phyloP scores from a whole-genome alignment of 1,140 invertebrate species.

The Papilio dardanus region DNA sequence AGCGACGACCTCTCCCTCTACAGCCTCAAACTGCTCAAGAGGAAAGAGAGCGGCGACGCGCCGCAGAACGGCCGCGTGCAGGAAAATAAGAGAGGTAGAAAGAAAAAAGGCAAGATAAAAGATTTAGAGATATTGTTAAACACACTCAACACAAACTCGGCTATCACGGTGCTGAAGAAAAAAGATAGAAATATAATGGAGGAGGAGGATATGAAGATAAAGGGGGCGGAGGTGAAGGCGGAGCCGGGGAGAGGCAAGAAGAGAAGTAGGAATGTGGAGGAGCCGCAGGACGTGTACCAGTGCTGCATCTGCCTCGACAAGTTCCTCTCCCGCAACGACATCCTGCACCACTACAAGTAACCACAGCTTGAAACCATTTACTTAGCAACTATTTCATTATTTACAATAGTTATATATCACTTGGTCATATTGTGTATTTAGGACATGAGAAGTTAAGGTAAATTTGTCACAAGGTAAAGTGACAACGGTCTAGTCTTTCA shows the following conservation, averaged over 20 bases:
- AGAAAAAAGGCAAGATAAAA: slow-evolving; percentile 52
- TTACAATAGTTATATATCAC: neutral
- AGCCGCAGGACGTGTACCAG: slow-evolving; percentile 45
- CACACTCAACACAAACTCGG: slow-evolving; percentile 40
- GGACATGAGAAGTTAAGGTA: no score
- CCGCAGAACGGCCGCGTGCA: slow-evolving; percentile 50
- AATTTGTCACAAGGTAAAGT: no score
- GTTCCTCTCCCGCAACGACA: slow-evolving; percentile 52
- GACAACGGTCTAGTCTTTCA: no score
- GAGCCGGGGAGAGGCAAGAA: slow-evolving; percentile 38
- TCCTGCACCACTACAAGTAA: slow-evolving; percentile 77
- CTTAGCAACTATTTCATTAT: slow-evolving; percentile 1
- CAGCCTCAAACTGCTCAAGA: slow-evolving; percentile 64
- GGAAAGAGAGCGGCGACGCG: slow-evolving; percentile 45
- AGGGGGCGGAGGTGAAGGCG: slow-evolving; percentile 46
- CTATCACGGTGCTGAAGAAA: slow-evolving; percentile 32
- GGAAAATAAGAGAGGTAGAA: slow-evolving; percentile 51
- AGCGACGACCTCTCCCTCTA: slow-evolving; percentile 68
- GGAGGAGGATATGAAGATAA: slow-evolving; percentile 40
- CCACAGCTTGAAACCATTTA: slow-evolving; percentile 29
- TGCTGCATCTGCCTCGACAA: slow-evolving; percentile 76
- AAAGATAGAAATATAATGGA: slow-evolving; percentile 32
- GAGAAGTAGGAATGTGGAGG: slow-evolving; percentile 38
- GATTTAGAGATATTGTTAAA: slow-evolving; percentile 51
- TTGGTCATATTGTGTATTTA: no score